Conservation (phyloP, 2,797 vertebrate genomes). For the Artibeus jamaicensis region DNA sequence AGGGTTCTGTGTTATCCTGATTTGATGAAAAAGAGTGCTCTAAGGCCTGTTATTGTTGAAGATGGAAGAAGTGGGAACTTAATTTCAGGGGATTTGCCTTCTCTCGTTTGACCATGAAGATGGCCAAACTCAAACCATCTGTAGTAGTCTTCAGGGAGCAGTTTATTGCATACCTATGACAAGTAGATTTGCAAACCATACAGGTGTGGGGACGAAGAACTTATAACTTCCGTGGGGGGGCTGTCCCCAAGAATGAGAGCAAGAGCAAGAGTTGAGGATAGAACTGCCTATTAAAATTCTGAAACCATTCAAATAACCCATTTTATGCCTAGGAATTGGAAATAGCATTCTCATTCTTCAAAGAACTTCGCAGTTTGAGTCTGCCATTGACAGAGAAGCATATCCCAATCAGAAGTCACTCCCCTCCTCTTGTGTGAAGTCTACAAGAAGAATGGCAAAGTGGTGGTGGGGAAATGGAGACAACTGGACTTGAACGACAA, state of each 20-base stretch:
- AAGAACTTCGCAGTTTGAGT: neutral
- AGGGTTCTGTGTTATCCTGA: neutral
- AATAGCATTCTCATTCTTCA: conserved; percentile 10
- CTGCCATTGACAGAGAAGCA: conserved; percentile 1
- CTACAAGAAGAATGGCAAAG: neutral
- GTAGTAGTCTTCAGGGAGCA: conserved; percentile 11
- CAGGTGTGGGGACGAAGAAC: neutral
- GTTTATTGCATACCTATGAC: neutral
- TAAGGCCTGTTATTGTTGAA: neutral
- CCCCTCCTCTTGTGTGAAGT: neutral
- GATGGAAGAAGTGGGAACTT: neutral
- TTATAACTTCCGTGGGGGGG: neutral
- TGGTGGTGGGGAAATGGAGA: no score
- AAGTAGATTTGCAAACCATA: neutral
- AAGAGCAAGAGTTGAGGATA: neutral
- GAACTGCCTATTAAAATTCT: conserved; percentile 1
- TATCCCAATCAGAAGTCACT: neutral
- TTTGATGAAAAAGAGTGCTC: neutral
- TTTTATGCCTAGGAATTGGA: neutral
- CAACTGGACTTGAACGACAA: no score
- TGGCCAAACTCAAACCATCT: neutral
- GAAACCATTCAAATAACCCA: conserved; percentile 4
- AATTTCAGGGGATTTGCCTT: neutral
- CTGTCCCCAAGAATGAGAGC: neutral
- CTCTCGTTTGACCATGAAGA: neutral